phyloP scores from a whole-genome alignment of 2,797 vertebrate species.

The Galaxias olidus region DNA sequence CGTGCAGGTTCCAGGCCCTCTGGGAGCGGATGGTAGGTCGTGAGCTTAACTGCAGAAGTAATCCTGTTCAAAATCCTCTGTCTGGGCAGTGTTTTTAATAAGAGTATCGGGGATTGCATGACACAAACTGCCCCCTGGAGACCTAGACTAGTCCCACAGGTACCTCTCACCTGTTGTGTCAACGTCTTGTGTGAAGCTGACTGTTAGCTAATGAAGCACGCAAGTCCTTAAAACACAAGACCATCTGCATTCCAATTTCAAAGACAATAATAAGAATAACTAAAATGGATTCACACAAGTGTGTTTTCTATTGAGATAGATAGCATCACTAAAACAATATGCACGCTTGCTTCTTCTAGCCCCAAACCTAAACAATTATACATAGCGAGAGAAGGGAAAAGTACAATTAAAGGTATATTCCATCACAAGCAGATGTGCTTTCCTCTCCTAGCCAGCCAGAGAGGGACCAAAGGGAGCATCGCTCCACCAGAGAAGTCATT shows the following conservation, averaged over 20 bases:
- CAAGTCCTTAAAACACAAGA: conserved; percentile 25
- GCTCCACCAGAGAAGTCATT: conserved; percentile 62
- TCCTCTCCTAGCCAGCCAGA: conserved; percentile 58
- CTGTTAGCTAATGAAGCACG: conserved; percentile 57
- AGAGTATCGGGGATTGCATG: conserved; percentile 74
- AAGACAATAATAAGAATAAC: not conserved
- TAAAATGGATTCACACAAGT: too few species aligned
- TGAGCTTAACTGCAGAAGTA: conserved; percentile 23
- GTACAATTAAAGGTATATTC: conserved; percentile 67
- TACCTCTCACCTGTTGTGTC: conserved; percentile 54
- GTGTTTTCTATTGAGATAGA: too few species aligned
- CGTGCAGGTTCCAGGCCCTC: conserved; percentile 49
- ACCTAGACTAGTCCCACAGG: conserved; percentile 22
- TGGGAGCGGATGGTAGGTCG: conserved; percentile 19
- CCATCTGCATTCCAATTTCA: conserved; percentile 12
- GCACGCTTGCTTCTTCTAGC: too few species aligned
- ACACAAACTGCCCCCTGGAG: conserved; percentile 54
- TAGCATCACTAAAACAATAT: too few species aligned
- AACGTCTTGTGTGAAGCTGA: conserved; percentile 16
- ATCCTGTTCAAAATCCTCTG: conserved; percentile 55
- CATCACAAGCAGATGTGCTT: conserved; percentile 53
- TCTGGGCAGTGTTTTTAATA: conserved; percentile 67
- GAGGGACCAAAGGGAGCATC: conserved; percentile 61
- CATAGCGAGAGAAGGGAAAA: conserved; percentile 53
- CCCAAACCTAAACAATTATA: too few species aligned